Percentiles rank a stretch among this genome's conserved stretches.
Conservation (phyloP, 2,113 vertebrate species). For the Aptenodytes patagonicus region DNA sequence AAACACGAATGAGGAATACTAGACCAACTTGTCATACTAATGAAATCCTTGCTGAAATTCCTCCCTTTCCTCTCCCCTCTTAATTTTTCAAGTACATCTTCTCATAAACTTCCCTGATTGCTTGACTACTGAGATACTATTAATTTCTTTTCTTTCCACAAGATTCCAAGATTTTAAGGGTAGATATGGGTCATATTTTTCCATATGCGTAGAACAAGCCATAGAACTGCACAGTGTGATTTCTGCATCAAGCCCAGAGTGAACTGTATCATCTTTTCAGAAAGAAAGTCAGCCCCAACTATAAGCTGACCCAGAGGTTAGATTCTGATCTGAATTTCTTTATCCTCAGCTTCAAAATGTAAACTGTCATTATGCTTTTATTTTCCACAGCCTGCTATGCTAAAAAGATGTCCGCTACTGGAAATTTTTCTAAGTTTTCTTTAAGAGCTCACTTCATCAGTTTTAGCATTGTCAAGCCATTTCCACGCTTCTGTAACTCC, state of each 20-base stretch:
- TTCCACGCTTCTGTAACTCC: background rate
- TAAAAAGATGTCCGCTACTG: background rate
- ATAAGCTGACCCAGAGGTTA: background rate
- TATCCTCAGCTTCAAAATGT: background rate
- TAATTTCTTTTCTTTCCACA: background rate
- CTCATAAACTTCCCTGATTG: background rate
- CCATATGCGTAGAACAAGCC: background rate
- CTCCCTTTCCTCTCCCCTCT: background rate
- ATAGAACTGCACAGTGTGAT: background rate
- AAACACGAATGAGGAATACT: background rate
- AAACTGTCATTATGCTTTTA: background rate
- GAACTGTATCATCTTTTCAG: background rate
- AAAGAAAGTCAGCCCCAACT: background rate
- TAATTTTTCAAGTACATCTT: constrained; percentile 23
- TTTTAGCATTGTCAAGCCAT: background rate
- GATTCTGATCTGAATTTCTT: background rate
- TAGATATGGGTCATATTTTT: background rate
- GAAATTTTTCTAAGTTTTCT: background rate
- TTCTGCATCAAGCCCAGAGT: background rate
- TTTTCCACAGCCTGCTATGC: background rate
- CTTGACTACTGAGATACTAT: background rate
- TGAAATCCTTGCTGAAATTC: background rate
- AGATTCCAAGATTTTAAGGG: background rate
- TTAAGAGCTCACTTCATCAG: background rate
- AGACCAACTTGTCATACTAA: background rate